Percentiles rank a stretch among this genome's conserved stretches.
phyloP scores from a whole-genome alignment of 1,140 invertebrate species.

The Lucilia cuprina region DNA sequence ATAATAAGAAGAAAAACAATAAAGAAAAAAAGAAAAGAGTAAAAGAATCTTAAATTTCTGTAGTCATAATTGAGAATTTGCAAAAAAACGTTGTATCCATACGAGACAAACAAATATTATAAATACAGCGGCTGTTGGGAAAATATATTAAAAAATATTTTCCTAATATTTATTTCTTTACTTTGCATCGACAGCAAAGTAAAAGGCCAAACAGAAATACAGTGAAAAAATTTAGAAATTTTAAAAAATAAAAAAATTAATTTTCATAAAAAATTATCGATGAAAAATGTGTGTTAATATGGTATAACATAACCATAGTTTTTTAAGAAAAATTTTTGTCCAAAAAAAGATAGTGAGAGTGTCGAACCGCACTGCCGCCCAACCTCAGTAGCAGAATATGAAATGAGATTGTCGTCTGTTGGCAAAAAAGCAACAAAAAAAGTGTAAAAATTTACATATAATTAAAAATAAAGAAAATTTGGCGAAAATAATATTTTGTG shows the following conservation, averaged over 20 bases:
- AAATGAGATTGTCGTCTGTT: background rate
- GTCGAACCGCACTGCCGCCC: background rate
- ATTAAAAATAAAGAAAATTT: background rate
- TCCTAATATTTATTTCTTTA: background rate
- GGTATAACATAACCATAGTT: background rate
- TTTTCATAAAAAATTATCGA: background rate
- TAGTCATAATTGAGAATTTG: constrained; percentile 14
- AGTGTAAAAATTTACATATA: background rate
- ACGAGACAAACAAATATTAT: background rate
- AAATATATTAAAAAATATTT: background rate
- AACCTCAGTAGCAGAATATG: background rate
- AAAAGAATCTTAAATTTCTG: constrained; percentile 7
- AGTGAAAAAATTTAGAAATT: background rate
- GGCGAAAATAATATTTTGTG: background rate
- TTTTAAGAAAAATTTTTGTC: background rate
- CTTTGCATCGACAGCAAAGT: background rate
- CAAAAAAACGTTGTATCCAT: background rate
- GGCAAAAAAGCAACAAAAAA: background rate
- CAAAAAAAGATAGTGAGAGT: background rate
- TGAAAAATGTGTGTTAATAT: constrained; percentile 8
- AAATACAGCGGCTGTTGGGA: background rate
- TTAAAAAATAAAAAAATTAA: background rate
- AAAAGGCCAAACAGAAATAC: background rate
- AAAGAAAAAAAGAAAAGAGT: background rate
- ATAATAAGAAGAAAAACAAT: background rate